Evolutionary conservation across 2,888 invertebrate genomes (phyloP).

Genomic region (Eupithecia insigniata): DNA sequence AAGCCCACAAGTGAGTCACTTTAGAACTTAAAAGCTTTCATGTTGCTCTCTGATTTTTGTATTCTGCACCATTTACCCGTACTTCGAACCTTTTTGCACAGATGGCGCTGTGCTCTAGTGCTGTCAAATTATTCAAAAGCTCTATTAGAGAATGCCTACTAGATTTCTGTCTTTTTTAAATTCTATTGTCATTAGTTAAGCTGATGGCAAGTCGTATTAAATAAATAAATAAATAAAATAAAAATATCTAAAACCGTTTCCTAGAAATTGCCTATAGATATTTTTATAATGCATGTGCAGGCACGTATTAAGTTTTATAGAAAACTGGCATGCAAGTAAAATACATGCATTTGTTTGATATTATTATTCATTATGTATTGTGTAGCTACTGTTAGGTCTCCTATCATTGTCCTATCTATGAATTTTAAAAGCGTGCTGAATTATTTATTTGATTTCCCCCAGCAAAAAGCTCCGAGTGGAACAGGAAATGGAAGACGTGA

Average conservation of each 20-base stretch:
- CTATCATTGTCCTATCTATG: neutral
- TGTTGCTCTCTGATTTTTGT: neutral
- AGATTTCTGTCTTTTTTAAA: too few species aligned
- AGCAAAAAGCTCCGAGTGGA: neutral
- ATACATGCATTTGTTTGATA: too few species aligned
- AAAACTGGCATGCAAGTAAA: too few species aligned
- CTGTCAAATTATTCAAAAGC: neutral
- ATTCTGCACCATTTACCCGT: neutral
- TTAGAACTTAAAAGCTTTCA: neutral
- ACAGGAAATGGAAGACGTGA: constrained; percentile 23
- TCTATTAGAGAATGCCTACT: too few species aligned
- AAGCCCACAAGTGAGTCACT: constrained; percentile 6
- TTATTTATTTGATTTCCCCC: constrained; percentile 4
- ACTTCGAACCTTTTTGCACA: constrained; percentile 14
- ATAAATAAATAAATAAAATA: too few species aligned
- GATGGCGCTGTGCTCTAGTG: constrained; percentile 25
- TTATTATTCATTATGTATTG: too few species aligned
- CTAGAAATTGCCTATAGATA: too few species aligned
- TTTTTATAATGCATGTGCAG: neutral
- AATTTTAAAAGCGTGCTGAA: neutral
- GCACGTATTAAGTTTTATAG: too few species aligned
- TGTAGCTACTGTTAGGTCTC: too few species aligned
- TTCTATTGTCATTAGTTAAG: too few species aligned
- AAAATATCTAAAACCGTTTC: too few species aligned
- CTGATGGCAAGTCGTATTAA: too few species aligned